Percentiles rank a stretch among this genome's conserved stretches.
These are phyloP conservation scores for Emys orbicularis DNA, from an alignment of 2,797 vertebrate species.

Conservation along the genomic window DNA sequence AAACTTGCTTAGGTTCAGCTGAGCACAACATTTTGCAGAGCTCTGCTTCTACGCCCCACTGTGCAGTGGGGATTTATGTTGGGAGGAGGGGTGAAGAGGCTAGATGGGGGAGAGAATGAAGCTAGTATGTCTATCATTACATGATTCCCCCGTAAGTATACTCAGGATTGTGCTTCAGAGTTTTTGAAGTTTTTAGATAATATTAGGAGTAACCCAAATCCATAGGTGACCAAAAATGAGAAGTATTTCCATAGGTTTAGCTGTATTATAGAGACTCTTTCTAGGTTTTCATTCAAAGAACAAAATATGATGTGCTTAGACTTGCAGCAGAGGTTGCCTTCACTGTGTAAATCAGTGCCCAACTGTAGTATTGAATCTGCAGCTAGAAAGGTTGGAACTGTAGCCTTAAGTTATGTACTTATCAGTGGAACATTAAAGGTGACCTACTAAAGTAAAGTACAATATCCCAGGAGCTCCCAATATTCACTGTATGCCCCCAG, in stretches of 20 bases:
- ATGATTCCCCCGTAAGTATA: background rate
- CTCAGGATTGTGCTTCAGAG: background rate
- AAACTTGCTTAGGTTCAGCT: slow-evolving; percentile 35
- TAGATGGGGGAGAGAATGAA: background rate
- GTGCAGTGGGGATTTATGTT: slow-evolving; percentile 6
- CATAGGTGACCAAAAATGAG: background rate
- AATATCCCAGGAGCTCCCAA: background rate
- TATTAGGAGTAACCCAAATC: background rate
- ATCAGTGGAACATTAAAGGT: background rate
- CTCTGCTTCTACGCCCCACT: background rate
- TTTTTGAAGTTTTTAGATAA: background rate
- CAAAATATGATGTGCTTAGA: background rate
- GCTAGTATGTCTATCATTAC: background rate
- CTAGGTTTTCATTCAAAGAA: background rate
- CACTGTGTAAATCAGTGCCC: background rate
- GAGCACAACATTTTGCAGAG: background rate
- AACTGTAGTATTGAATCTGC: background rate
- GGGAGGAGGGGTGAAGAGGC: background rate
- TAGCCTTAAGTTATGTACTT: background rate
- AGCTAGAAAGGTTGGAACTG: background rate
- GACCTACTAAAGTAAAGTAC: background rate
- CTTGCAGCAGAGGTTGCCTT: background rate
- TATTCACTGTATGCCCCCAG: background rate
- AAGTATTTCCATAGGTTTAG: background rate
- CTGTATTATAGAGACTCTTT: background rate